phyloP scores from a whole-genome alignment of 2,888 invertebrate genomes.

The Andrena minutula region DNA sequence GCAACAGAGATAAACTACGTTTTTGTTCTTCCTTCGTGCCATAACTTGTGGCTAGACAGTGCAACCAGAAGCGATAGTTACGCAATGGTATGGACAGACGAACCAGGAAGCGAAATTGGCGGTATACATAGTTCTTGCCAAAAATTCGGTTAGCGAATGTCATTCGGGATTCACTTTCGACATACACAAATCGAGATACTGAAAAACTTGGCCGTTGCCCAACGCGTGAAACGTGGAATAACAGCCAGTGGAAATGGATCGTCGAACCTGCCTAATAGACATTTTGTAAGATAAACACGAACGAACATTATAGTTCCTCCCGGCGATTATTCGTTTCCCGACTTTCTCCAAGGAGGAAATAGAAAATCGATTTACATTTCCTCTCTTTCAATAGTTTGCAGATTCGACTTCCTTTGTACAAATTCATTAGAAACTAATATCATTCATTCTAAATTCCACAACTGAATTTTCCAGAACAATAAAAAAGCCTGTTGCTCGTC shows the following conservation, averaged over 20 bases:
- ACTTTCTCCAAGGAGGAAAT: not conserved
- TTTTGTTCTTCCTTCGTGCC: not conserved
- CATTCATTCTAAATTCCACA: no score
- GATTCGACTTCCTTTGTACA: no score
- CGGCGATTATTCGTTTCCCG: not conserved
- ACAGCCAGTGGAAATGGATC: slow-evolving; percentile 59
- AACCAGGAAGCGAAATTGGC: slow-evolving; percentile 47
- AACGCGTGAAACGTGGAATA: slow-evolving; percentile 76
- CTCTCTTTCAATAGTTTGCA: not conserved
- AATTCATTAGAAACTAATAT: no score
- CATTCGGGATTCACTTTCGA: slow-evolving; percentile 54
- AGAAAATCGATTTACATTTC: not conserved
- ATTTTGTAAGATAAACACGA: slow-evolving; percentile 68
- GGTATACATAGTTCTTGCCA: slow-evolving; percentile 48
- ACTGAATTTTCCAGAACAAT: no score
- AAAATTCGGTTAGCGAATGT: slow-evolving; percentile 38
- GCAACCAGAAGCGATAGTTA: slow-evolving; percentile 16
- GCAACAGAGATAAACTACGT: not conserved
- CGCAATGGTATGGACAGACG: slow-evolving; percentile 13
- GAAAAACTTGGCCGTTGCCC: slow-evolving; percentile 76
- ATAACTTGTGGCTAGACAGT: not conserved
- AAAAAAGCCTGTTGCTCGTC: not conserved
- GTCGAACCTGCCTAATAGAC: slow-evolving; percentile 70
- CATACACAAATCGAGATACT: slow-evolving; percentile 55
- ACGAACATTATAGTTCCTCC: slow-evolving; percentile 1